Percentiles rank a stretch among this genome's conserved stretches.
These are phyloP conservation scores for Crotalus horridus DNA, from an alignment of 2,113 vertebrate genomes.

Conservation along the genomic window DNA sequence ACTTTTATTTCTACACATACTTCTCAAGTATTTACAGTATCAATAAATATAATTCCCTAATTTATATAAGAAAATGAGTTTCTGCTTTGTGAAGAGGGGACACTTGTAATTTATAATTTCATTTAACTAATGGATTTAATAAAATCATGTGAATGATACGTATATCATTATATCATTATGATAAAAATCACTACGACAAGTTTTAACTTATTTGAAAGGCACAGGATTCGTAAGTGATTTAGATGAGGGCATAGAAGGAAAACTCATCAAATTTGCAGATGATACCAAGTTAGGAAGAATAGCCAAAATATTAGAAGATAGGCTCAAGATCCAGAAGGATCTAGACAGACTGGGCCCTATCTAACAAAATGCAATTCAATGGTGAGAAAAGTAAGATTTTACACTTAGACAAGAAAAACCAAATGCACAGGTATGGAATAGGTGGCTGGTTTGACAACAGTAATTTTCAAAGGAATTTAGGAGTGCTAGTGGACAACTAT, in stretches of 20 bases:
- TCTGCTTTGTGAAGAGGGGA: neutral
- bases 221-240: neutral
- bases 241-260: neutral
- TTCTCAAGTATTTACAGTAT: conserved; percentile 31
- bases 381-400: no score
- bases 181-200: neutral
- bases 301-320: neutral
- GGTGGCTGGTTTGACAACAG: neutral
- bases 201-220: conserved; percentile 42
- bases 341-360: neutral
- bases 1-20: neutral
- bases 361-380: neutral
- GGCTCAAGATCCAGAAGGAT: neutral
- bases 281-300: neutral
- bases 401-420: neutral
- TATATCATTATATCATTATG: conserved; percentile 7
- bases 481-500: neutral
- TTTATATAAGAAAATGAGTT: neutral
- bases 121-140: conserved; percentile 39
- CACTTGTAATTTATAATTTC: conserved; percentile 39
- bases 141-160: conserved; percentile 22
- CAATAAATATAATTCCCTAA: neutral
- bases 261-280: neutral
- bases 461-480: neutral
- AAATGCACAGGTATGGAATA: neutral